Base-by-base conservation (phyloP, 1,140 invertebrate species). In the Choristoneura fumiferana region DNA sequence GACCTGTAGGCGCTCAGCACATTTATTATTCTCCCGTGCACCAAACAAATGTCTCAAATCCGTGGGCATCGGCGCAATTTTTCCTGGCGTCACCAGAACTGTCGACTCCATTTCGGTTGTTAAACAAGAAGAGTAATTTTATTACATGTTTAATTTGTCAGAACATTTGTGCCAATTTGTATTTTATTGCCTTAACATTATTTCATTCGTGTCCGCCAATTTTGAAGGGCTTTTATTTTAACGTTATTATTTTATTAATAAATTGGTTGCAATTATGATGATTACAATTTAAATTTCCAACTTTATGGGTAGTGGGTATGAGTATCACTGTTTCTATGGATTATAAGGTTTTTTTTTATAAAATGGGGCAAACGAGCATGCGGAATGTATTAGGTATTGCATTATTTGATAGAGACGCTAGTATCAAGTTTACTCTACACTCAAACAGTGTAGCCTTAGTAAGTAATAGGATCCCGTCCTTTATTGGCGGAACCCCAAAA, bases 1-100 rank as follows among this genome's bases (percentile, higher is more conserved):
- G 62, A 71, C 65, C 71, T 73, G 58, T 64, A 66, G 64, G 64
- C 63, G 57, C 65, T 69, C 59, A 6, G 49, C 58, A 62, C 63
- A 73, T 76, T 73, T 68, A 73, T 72, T 67, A 49, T 18, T 22
- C 40, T 9, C 17, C 43, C 18, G 43, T 13, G 43, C 43, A 49
- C 43, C 43, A 22, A n/a, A 49, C 22, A 29, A 29, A 29, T 29
- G 43, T 8, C 43, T 49, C 17, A 49, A 49, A 49, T 49, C 29
- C 43, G 18, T 29, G 43, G 22, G 17, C 17, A 49, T 49, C 43
- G 43, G 22, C 10, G 43, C 40, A 22, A 49, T 29, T 49, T 29
- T 49, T 49, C 22, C 10, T 1, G 8, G n/a, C 22, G 43, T 49
- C 43, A 49, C 18, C 43, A 49, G 22, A 18, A 17, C 10, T 49